Base-by-base conservation (phyloP, 2,888 invertebrate species). In the Himalopsyche kuldschensis region DNA sequence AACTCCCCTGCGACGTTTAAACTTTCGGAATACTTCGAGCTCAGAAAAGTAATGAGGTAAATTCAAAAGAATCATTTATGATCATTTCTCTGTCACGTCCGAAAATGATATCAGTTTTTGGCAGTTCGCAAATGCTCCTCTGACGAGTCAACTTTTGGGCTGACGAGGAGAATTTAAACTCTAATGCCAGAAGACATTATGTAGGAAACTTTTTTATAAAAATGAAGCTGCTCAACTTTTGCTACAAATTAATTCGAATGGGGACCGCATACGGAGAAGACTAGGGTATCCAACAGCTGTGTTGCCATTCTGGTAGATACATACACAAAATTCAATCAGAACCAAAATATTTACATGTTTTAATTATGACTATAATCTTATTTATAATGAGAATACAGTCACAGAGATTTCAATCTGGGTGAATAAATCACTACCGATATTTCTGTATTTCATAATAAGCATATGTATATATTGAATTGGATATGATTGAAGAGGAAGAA, bases 181-280 rank as follows among this genome's bases (percentile, higher is more conserved):
- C 0, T 55, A 55, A 55, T 55, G 24, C 24, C 55, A 24, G 8
- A 55, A 55, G 55, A 55, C 55, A 55, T 55, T 55, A 55, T n/a
- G 27, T 41, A 77, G 8, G 35, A 35, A 77, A 77, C 77, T 77
- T 77, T 77, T n/a, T 77, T 35, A 27, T 63, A 78, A 82, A 82
- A 82, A 78, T 82, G 55, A 47, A 20, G 77, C 27, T 0, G 78
- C 63, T 77, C 63, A 78, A 78, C 78, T 82, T 81, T 78, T 10
- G 78, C 27, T 69, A 55, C 81, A 85, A 75, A 85, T 85, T 85
- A 85, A 85, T 85, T 85, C 81, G 84, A 75, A 82, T 46, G 46
- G 80, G 82, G 80, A 83, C 80, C 80, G 78, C 83, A 79, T 63
- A 41, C 80, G 4, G 47, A 75, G 27, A 55, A 8, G 55, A 55